Percentiles rank a stretch among this genome's conserved stretches.
Evolutionary conservation across 1,140 invertebrate species (phyloP).

Genomic region (Daktulosphaira vitifoliae): DNA sequence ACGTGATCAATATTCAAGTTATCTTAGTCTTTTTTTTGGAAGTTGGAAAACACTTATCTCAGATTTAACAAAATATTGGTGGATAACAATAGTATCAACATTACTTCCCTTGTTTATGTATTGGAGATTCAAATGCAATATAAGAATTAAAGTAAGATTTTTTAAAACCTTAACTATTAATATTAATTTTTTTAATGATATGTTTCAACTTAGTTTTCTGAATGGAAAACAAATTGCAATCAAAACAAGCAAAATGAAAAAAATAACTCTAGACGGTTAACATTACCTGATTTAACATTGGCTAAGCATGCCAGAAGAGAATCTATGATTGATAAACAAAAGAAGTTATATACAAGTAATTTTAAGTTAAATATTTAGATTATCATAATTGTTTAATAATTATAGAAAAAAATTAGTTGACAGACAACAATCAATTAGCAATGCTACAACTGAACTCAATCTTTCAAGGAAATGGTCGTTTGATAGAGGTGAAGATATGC

Average conservation of each 20-base stretch:
- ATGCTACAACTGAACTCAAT: not conserved
- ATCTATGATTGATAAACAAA: not conserved
- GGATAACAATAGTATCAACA: not conserved
- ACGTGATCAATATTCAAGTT: too few species aligned
- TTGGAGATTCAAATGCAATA: not conserved
- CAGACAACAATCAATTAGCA: not conserved
- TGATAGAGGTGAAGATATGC: not conserved
- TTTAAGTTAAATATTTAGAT: not conserved
- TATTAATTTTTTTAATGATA: not conserved
- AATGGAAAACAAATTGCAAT: not conserved
- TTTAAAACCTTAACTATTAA: not conserved
- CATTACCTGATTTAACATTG: slow-evolving; percentile 18
- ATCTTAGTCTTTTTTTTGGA: too few species aligned
- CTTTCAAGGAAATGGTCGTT: not conserved
- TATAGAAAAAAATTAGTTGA: not conserved
- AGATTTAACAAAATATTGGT: too few species aligned
- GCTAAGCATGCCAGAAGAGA: slow-evolving; percentile 15
- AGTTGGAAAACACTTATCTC: not conserved
- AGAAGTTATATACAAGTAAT: not conserved
- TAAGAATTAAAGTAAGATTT: not conserved
- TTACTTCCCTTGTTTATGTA: not conserved
- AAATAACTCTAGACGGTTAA: not conserved
- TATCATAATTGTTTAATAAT: not conserved
- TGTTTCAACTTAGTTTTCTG: not conserved
- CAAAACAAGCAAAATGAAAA: not conserved